Percentiles rank a stretch among this genome's conserved stretches.
These are phyloP conservation scores for Cydia fagiglandana DNA, from an alignment of 1,140 invertebrate species.

Conservation along the genomic window DNA sequence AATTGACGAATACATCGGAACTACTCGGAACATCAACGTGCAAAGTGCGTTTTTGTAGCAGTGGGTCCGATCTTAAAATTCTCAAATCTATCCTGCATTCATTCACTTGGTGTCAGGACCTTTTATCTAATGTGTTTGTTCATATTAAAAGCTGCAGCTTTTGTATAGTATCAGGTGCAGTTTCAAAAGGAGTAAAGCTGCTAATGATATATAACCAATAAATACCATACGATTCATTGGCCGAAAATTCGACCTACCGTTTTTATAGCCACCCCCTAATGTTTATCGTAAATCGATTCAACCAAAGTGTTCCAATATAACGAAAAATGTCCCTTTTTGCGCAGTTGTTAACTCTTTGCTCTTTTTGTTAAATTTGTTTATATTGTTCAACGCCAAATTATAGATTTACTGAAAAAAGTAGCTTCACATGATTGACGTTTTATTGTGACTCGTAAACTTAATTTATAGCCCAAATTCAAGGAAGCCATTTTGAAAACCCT, in stretches of 20 bases:
- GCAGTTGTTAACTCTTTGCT: slow-evolving; percentile 17
- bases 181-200: not conserved
- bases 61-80: not conserved
- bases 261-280: slow-evolving; percentile 60
- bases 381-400: slow-evolving; percentile 19
- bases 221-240: slow-evolving; percentile 45
- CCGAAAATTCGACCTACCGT: slow-evolving; percentile 60
- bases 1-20: too few relatives aligned
- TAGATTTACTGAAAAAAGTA: slow-evolving; percentile 26
- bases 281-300: slow-evolving; percentile 58
- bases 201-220: slow-evolving; percentile 28
- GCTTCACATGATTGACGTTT: slow-evolving; percentile 62
- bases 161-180: slow-evolving; percentile 23
- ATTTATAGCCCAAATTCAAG: slow-evolving; percentile 69
- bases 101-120: not conserved
- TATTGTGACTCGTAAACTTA: slow-evolving; percentile 55
- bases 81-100: not conserved
- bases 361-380: slow-evolving; percentile 16
- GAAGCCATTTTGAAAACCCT: slow-evolving; percentile 54
- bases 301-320: slow-evolving; percentile 35
- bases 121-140: not conserved
- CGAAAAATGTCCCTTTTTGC: slow-evolving; percentile 26
- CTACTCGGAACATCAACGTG: too few relatives aligned
- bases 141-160: not conserved
- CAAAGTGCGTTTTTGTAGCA: too few relatives aligned